Conservation (phyloP, 2,888 invertebrate genomes). For the Blomia tropicalis region DNA sequence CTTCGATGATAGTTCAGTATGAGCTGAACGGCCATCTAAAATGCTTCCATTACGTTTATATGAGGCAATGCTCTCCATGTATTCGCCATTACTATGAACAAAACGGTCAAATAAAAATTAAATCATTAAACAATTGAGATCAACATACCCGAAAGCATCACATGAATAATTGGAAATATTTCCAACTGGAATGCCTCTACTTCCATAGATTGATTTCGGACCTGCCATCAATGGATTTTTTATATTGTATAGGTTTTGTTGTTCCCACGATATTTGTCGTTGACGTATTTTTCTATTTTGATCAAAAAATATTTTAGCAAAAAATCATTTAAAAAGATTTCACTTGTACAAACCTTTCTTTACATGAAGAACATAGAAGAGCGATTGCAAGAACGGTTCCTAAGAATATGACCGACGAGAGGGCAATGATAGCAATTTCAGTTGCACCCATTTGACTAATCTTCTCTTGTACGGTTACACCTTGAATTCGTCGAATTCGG, state of each 20-base stretch:
- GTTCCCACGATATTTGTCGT: constrained; percentile 31
- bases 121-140: not conserved
- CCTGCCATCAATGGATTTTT: constrained; percentile 31
- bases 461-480: constrained; percentile 32
- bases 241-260: constrained; percentile 30
- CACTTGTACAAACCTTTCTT: constrained; percentile 28
- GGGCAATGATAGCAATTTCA: constrained; percentile 60
- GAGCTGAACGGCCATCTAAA: constrained; percentile 15
- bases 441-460: constrained; percentile 45
- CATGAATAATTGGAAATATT: constrained; percentile 28
- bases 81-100: constrained; percentile 21
- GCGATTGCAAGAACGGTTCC: constrained; percentile 59
- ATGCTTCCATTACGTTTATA: constrained; percentile 21
- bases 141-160: constrained; percentile 24
- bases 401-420: constrained; percentile 62
- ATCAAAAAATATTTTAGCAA: not conserved
- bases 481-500: constrained; percentile 31
- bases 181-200: constrained; percentile 27
- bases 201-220: constrained; percentile 29
- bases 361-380: constrained; percentile 31
- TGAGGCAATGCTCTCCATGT: constrained; percentile 23
- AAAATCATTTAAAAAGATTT: not conserved
- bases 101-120: not conserved
- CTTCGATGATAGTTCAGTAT: constrained; percentile 17
- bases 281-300: constrained; percentile 28